Conservation (phyloP, 2,113 vertebrate species). For the Rhipidura dahli region DNA sequence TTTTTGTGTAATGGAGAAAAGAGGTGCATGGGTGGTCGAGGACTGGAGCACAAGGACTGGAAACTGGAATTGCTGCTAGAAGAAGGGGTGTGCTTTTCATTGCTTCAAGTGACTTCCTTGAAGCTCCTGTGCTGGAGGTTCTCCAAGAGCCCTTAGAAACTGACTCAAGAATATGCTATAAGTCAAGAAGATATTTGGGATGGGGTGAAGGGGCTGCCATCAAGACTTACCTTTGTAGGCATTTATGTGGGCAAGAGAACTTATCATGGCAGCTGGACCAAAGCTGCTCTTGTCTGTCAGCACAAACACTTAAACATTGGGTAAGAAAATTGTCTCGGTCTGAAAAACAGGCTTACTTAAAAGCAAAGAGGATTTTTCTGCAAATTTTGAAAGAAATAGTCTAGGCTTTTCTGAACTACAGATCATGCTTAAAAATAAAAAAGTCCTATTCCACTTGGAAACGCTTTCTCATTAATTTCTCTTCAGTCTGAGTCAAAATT, state of each 20-base stretch:
- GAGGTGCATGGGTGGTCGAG: not conserved
- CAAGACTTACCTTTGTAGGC: not conserved
- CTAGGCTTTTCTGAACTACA: not conserved
- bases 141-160: not conserved
- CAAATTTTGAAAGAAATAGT: not conserved
- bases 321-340: not conserved
- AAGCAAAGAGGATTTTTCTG: not conserved
- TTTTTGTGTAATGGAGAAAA: not conserved
- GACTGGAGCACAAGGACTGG: not conserved
- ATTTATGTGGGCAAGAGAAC: not conserved
- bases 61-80: not conserved
- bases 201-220: not conserved
- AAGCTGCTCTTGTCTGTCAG: not conserved
- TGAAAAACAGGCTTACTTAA: not conserved
- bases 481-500: not conserved
- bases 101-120: not conserved
- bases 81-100: not conserved
- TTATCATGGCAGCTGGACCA: not conserved
- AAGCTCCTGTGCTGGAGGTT: not conserved
- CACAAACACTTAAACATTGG: not conserved
- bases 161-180: not conserved
- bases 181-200: not conserved
- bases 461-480: not conserved
- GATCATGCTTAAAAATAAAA: not conserved
- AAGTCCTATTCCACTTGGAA: not conserved